A percentile compares a stretch with the other conserved stretches of the same genome.
phyloP scores from a whole-genome alignment of 2,113 vertebrate genomes.

The Rhegmatorhina hoffmannsi region DNA sequence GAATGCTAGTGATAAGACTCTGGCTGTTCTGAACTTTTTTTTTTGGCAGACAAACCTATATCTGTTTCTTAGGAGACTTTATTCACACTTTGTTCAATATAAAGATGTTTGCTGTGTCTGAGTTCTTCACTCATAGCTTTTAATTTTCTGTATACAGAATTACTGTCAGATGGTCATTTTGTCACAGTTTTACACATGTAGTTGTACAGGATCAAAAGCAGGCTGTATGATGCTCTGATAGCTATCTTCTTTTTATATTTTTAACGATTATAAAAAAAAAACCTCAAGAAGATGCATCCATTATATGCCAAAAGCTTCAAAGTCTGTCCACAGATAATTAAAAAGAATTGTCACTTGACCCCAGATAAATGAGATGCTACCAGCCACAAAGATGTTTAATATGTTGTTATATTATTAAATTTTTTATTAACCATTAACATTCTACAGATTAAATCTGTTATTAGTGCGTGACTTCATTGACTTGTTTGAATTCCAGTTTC shows the following conservation, averaged over 20 bases:
- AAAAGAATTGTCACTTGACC: background rate
- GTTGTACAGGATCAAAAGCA: constrained; percentile 14
- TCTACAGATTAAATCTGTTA: constrained; percentile 15
- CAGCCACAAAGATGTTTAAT: constrained; percentile 29
- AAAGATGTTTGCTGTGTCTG: constrained; percentile 31
- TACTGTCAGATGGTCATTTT: constrained; percentile 57
- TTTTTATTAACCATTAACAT: constrained; percentile 30
- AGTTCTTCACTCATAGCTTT: constrained; percentile 6
- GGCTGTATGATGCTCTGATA: constrained; percentile 9
- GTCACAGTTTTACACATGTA: constrained; percentile 24
- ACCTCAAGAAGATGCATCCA: background rate
- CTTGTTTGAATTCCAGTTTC: background rate
- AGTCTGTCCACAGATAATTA: background rate
- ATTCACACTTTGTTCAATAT: constrained; percentile 26
- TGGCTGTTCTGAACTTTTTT: background rate
- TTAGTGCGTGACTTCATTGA: background rate
- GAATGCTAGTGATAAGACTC: constrained; percentile 7
- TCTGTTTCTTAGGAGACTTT: constrained; percentile 16
- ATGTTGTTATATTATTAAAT: background rate
- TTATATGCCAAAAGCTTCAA: constrained; percentile 3
- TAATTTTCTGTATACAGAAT: constrained; percentile 23
- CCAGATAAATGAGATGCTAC: background rate
- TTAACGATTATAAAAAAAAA: background rate
- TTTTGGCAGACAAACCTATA: constrained; percentile 39
- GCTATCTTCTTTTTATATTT: background rate